phyloP scores from a whole-genome alignment of 2,797 vertebrate genomes.

The Enteromius fasciolatus region DNA sequence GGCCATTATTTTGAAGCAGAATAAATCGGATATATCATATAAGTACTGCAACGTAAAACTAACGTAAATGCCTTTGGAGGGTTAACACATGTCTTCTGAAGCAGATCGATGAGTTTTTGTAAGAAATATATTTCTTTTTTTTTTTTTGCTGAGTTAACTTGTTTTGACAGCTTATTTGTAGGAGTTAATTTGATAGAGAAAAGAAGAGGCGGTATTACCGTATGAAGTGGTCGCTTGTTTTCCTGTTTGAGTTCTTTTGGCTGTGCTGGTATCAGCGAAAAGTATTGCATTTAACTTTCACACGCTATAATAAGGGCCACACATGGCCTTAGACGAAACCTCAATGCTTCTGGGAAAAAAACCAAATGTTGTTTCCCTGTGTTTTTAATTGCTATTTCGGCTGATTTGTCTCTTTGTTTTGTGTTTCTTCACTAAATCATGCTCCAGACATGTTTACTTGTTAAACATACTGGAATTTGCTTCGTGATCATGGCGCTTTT shows the following conservation, averaged over 20 bases:
- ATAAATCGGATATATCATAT: no score
- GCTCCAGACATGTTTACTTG: constrained; percentile 59
- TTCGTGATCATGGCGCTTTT: constrained; percentile 40
- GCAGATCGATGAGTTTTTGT: no score
- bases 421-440: constrained; percentile 70
- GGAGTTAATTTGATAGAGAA: constrained; percentile 3
- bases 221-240: constrained; percentile 12
- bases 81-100: no score
- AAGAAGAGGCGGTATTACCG: not conserved
- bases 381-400: constrained; percentile 53
- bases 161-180: not conserved
- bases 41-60: no score
- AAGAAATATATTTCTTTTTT: no score
- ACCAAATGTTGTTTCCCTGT: constrained; percentile 71
- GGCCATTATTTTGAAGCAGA: no score
- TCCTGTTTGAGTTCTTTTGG: constrained; percentile 33
- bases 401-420: constrained; percentile 71
- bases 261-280: constrained; percentile 45
- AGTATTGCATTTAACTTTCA: constrained; percentile 52
- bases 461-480: constrained; percentile 60
- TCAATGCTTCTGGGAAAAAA: constrained; percentile 72
- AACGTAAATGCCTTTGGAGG: no score
- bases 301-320: constrained; percentile 57
- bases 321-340: constrained; percentile 68
- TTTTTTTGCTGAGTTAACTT: not conserved